These are phyloP conservation scores for Cataglyphis cursor DNA, from an alignment of 2,888 invertebrate genomes.

Conservation along the genomic window DNA sequence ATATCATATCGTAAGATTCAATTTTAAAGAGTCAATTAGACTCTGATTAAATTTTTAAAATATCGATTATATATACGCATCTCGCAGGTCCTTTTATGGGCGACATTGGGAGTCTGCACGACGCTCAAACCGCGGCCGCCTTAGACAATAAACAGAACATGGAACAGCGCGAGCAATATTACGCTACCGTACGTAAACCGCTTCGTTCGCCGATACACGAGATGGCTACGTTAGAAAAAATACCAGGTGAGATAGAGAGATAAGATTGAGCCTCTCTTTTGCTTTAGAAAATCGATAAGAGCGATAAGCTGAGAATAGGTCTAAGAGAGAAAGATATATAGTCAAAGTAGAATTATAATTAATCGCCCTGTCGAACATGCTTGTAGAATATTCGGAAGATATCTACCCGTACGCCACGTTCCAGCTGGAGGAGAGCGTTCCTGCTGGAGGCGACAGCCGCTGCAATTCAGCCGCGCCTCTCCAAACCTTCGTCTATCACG, in stretches of 20 bases:
- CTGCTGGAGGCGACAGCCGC: constrained; percentile 95
- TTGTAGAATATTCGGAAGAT: constrained; percentile 95
- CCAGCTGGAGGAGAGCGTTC: constrained; percentile 92
- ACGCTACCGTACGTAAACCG: constrained; percentile 85
- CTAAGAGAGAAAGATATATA: not conserved
- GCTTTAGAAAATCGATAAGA: not conserved
- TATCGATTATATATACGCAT: not conserved
- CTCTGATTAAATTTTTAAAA: not conserved
- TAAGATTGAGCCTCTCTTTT: not conserved
- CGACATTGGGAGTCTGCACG: constrained; percentile 85
- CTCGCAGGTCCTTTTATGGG: constrained; percentile 88
- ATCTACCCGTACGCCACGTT: constrained; percentile 97
- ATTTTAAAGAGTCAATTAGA: not conserved
- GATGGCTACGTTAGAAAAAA: constrained; percentile 86
- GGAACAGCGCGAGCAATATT: constrained; percentile 86
- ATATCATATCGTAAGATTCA: not conserved
- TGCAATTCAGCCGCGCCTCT: constrained; percentile 89
- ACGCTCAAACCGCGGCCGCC: constrained; percentile 85
- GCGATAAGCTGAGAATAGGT: not conserved
- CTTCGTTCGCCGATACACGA: constrained; percentile 87
- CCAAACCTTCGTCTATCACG: constrained; percentile 94
- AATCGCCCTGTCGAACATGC: constrained; percentile 43
- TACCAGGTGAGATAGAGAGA: constrained; percentile 81
- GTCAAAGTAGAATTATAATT: constrained; percentile 10
- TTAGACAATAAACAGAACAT: constrained; percentile 86